phyloP scores from a whole-genome alignment of 2,113 vertebrate genomes.

The Ascaphus truei region DNA sequence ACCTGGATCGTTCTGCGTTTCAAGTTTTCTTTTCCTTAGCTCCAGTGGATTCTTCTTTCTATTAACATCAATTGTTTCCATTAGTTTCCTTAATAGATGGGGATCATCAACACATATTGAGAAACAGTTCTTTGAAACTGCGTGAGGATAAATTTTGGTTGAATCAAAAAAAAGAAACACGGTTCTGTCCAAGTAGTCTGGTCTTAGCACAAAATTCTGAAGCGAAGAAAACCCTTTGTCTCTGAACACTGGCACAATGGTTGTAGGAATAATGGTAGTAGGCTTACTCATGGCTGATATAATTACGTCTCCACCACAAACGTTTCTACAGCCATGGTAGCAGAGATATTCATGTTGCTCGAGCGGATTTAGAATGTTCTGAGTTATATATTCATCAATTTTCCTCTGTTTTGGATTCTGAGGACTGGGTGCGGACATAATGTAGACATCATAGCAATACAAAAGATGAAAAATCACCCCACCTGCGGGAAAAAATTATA shows the following conservation, averaged over 20 bases:
- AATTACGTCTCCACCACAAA: not conserved
- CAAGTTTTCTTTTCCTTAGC: not conserved
- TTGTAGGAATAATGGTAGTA: conserved; percentile 19
- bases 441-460: conserved; percentile 34
- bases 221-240: not conserved
- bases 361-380: conserved; percentile 21
- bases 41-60: not conserved
- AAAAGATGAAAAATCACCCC: conserved; percentile 21
- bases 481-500: conserved; percentile 1
- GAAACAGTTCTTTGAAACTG: not conserved
- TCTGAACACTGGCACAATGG: conserved; percentile 16
- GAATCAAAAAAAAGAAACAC: conserved; percentile 27
- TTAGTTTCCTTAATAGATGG: conserved; percentile 5
- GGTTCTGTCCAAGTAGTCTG: not conserved
- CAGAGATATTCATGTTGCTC: not conserved
- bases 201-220: not conserved
- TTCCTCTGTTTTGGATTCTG: not conserved
- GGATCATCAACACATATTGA: not conserved
- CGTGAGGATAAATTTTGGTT: not conserved
- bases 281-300: conserved; percentile 14
- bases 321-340: conserved; percentile 30
- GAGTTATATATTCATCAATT: not conserved
- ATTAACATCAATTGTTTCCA: not conserved
- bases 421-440: conserved; percentile 12
- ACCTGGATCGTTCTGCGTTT: not conserved